Percentiles rank a stretch among this genome's conserved stretches.
Conservation (phyloP, 2,888 invertebrate species). For the Timandra comae region DNA sequence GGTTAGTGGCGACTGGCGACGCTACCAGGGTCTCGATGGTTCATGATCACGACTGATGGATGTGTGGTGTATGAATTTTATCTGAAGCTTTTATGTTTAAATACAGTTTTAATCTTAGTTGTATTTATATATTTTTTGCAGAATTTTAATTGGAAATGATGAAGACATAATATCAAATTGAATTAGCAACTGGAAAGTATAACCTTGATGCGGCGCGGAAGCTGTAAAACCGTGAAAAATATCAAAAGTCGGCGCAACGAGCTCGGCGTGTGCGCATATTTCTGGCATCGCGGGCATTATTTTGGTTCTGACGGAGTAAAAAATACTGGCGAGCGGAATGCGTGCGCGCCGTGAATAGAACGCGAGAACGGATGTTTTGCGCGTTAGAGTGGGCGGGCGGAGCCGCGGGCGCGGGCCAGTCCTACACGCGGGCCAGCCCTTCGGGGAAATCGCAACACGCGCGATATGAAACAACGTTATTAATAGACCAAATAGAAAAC, state of each 20-base stretch:
- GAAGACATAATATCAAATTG: too few species aligned
- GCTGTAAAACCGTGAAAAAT: slow-evolving; percentile 24
- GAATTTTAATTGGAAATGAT: too few species aligned
- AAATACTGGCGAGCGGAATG: slow-evolving; percentile 60
- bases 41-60: too few species aligned
- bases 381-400: slow-evolving; percentile 47
- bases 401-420: slow-evolving; percentile 15
- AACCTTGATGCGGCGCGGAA: slow-evolving; percentile 34
- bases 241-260: slow-evolving; percentile 27
- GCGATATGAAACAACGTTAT: too few species aligned
- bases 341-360: slow-evolving; percentile 57
- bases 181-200: slow-evolving; percentile 10
- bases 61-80: too few species aligned
- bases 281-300: slow-evolving; percentile 56
- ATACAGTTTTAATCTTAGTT: too few species aligned
- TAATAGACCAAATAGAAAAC: too few species aligned
- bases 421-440: background rate
- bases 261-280: slow-evolving; percentile 49
- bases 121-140: too few species aligned
- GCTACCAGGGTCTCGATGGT: too few species aligned
- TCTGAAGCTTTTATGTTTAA: too few species aligned
- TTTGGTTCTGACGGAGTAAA: slow-evolving; percentile 55
- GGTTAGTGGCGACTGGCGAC: too few species aligned
- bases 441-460: slow-evolving; percentile 2
- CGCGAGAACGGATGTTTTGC: slow-evolving; percentile 60